These are phyloP conservation scores for Linepithema humile DNA, from an alignment of 1,140 invertebrate species.

Conservation along the genomic window DNA sequence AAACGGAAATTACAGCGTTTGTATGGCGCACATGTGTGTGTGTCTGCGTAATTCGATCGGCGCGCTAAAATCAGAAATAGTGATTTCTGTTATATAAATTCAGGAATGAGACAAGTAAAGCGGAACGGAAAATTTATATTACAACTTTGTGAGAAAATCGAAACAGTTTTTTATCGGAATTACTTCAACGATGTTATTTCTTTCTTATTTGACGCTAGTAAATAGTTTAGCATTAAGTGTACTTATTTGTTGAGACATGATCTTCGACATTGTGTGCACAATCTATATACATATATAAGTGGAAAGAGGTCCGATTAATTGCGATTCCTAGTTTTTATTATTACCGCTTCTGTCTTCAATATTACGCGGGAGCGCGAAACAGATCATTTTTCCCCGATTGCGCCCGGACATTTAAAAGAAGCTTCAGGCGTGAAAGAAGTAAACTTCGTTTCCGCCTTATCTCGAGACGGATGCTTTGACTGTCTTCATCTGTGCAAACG, in stretches of 20 bases:
- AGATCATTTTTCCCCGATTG: constrained; percentile 39
- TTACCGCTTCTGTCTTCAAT: neutral
- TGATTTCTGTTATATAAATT: neutral
- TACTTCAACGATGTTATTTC: neutral
- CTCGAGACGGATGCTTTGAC: constrained; percentile 52
- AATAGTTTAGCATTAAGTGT: neutral
- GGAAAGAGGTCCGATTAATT: neutral
- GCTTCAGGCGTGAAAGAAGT: constrained; percentile 46
- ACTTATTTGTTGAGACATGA: neutral
- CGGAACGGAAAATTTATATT: neutral
- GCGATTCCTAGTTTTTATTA: neutral
- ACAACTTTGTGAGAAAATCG: constrained; percentile 2
- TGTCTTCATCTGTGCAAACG: constrained; percentile 33
- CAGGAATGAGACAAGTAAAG: neutral
- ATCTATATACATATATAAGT: neutral
- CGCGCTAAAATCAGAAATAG: constrained; percentile 1
- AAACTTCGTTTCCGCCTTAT: constrained; percentile 51
- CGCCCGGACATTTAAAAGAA: constrained; percentile 46
- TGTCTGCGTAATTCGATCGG: constrained; percentile 19
- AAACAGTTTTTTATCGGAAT: constrained; percentile 1
- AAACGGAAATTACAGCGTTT: neutral
- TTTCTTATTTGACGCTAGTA: neutral
- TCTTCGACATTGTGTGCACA: neutral
- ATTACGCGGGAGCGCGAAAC: constrained; percentile 4
- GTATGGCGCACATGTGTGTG: neutral